Conservation (phyloP, 2,113 vertebrate genomes). For the Taurulus bubalis region DNA sequence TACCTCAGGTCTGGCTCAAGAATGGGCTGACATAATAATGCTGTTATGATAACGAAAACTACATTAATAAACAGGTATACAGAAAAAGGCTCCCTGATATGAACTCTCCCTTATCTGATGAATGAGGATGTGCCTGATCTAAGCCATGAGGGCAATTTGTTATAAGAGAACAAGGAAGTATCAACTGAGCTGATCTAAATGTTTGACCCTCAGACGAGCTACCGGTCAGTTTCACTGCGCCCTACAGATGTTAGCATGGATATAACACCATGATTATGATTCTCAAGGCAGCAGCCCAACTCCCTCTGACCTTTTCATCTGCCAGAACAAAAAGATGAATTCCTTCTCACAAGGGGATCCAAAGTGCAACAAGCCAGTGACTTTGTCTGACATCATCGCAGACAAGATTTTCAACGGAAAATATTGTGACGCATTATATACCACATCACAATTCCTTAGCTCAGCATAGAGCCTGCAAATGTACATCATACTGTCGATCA, state of each 20-base stretch:
- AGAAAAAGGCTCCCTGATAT: neutral
- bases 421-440: neutral
- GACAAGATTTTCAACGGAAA: neutral
- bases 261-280: conserved; percentile 30
- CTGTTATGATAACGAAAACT: conserved; percentile 17
- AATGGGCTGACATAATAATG: neutral
- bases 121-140: conserved; percentile 26
- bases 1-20: neutral
- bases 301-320: conserved; percentile 62
- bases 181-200: conserved; percentile 21
- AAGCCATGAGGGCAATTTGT: conserved; percentile 24
- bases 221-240: conserved; percentile 9
- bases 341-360: conserved; percentile 20
- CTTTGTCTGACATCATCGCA: conserved; percentile 12
- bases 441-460: neutral
- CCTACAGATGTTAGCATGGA: conserved; percentile 18
- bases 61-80: conserved; percentile 12
- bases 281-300: conserved; percentile 11
- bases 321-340: conserved; percentile 35
- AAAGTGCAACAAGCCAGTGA: neutral
- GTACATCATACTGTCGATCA: neutral
- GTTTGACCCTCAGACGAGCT: conserved; percentile 44
- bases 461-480: neutral
- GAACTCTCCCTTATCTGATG: conserved; percentile 6
- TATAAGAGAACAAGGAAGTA: conserved; percentile 16